A percentile compares a stretch with the other conserved stretches of the same genome.
Conservation (phyloP, 2,113 vertebrate genomes). For the Chroicocephalus ridibundus region DNA sequence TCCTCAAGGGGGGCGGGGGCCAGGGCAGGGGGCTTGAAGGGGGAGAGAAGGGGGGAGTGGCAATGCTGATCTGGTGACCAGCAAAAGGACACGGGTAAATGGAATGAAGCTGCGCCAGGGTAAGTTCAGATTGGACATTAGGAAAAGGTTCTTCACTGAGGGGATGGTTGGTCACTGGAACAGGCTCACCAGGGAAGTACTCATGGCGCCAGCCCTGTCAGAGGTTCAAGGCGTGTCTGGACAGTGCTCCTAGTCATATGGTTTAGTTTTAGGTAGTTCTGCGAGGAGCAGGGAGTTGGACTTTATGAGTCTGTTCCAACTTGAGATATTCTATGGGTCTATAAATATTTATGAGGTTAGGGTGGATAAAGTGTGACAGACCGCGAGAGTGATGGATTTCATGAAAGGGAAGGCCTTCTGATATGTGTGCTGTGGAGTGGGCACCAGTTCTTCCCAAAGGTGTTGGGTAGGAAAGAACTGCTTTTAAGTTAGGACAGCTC, state of each 20-base stretch:
- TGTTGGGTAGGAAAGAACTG: neutral
- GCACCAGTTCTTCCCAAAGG: neutral
- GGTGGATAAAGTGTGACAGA: neutral
- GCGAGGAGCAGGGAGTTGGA: neutral
- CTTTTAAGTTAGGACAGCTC: neutral
- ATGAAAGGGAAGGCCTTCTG: neutral
- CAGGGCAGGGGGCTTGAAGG: too few relatives aligned
- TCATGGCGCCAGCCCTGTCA: neutral
- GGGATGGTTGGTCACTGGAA: neutral
- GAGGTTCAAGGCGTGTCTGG: neutral
- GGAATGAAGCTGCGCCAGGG: neutral
- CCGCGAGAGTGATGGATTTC: neutral
- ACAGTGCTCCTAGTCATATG: accelerated
- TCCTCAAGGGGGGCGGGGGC: neutral
- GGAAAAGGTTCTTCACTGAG: neutral
- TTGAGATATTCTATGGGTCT: neutral
- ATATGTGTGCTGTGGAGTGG: neutral
- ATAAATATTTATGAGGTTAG: neutral
- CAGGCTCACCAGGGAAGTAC: neutral
- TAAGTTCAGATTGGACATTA: neutral
- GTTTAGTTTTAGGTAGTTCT: neutral
- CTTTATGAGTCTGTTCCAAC: neutral
- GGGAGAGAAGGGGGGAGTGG: too few relatives aligned
- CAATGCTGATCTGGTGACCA: neutral
- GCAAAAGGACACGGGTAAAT: accelerated